phyloP scores from a whole-genome alignment of 1,140 invertebrate genomes.

The Rhopalosiphum maidis region DNA sequence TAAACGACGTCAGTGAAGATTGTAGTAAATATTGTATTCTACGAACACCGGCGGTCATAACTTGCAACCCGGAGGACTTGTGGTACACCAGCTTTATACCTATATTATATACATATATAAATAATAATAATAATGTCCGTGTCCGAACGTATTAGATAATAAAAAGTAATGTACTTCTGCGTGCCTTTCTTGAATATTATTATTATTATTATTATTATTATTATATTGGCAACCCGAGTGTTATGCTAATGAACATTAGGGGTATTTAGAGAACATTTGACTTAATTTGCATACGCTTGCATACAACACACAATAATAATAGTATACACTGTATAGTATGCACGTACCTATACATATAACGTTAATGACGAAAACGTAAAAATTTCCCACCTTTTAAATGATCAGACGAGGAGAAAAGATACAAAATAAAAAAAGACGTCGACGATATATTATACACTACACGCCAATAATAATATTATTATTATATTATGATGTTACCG shows the following conservation, averaged over 20 bases:
- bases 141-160: not conserved
- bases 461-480: not conserved
- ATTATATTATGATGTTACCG: not conserved
- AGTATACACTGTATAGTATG: not conserved
- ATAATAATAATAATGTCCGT: not conserved
- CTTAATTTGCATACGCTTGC: not conserved
- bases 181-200: not conserved
- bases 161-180: constrained; percentile 31
- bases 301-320: not conserved
- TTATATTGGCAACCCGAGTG: constrained; percentile 1
- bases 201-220: not conserved
- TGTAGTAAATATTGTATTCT: constrained; percentile 29
- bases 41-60: constrained; percentile 22
- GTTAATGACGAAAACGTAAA: not conserved
- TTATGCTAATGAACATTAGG: constrained; percentile 27
- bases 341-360: not conserved
- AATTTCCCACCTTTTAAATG: not conserved
- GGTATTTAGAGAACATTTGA: constrained; percentile 9
- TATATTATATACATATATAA: not conserved
- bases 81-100: not conserved
- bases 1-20: constrained; percentile 25
- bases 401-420: not conserved
- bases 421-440: not conserved
- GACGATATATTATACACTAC: not conserved
- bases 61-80: not conserved